Evolutionary conservation across 2,797 vertebrate genomes (phyloP).

Genomic region (Furcifer pardalis): DNA sequence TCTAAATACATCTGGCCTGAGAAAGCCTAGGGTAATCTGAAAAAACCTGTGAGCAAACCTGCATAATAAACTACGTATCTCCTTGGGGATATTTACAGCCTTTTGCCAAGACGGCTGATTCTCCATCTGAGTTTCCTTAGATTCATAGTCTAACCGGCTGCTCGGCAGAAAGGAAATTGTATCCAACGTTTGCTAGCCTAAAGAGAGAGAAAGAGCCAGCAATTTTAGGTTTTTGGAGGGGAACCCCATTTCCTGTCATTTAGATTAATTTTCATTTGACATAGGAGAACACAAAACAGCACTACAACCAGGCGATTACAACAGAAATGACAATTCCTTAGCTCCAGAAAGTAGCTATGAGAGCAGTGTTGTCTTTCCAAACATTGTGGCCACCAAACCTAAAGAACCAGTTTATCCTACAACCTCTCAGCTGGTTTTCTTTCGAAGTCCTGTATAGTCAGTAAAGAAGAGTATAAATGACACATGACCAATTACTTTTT

Average conservation of each 20-base stretch:
- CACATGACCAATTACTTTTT: slow-evolving; percentile 53
- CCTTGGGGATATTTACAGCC: neutral
- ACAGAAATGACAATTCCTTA: slow-evolving; percentile 46
- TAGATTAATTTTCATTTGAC: slow-evolving; percentile 52
- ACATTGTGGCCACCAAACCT: slow-evolving; percentile 52
- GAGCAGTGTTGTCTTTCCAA: slow-evolving; percentile 47
- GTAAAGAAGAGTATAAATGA: slow-evolving; percentile 46
- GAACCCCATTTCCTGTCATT: slow-evolving; percentile 2
- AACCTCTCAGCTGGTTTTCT: slow-evolving; percentile 62
- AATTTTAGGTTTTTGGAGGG: slow-evolving; percentile 47
- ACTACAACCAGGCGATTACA: slow-evolving; percentile 52
- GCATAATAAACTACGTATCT: slow-evolving; percentile 29
- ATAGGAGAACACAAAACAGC: slow-evolving; percentile 20
- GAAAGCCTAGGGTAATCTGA: slow-evolving; percentile 33
- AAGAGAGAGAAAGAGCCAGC: slow-evolving; percentile 38
- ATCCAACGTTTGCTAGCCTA: slow-evolving; percentile 52
- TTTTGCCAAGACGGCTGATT: slow-evolving; percentile 36
- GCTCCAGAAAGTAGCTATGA: slow-evolving; percentile 27
- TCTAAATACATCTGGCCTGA: slow-evolving; percentile 36
- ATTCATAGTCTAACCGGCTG: slow-evolving; percentile 37
- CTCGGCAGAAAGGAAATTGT: slow-evolving; percentile 41
- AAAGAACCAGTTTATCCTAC: slow-evolving; percentile 34
- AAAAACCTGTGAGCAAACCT: slow-evolving; percentile 29
- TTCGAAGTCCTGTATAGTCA: neutral
- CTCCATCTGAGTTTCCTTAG: slow-evolving; percentile 28